Evolutionary conservation across 2,113 vertebrate genomes (phyloP).

Genomic region (Aspidoscelis tigris): DNA sequence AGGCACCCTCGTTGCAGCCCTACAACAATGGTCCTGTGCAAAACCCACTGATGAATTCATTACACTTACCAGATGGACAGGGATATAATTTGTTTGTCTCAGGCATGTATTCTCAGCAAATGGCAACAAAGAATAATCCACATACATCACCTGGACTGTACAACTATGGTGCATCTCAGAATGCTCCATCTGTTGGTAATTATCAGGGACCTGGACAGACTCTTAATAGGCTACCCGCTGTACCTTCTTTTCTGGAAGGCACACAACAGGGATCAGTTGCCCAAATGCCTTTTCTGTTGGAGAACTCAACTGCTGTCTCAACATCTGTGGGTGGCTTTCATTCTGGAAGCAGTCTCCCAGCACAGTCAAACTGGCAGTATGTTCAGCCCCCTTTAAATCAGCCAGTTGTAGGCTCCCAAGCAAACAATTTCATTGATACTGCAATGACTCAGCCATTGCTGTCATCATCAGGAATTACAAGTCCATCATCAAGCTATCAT

Average conservation of each 20-base stretch:
- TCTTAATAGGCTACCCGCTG: constrained; percentile 75
- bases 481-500: constrained; percentile 68
- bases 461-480: constrained; percentile 64
- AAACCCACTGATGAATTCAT: constrained; percentile 79
- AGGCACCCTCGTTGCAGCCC: too few species aligned
- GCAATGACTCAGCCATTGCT: constrained; percentile 50
- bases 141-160: constrained; percentile 78
- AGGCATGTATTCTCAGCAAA: constrained; percentile 75
- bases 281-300: constrained; percentile 67
- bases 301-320: constrained; percentile 75
- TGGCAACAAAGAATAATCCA: constrained; percentile 78
- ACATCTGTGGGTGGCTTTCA: constrained; percentile 78
- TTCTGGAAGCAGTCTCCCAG: constrained; percentile 69
- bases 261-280: constrained; percentile 65
- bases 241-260: constrained; percentile 64
- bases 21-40: constrained; percentile 94
- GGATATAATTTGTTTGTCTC: constrained; percentile 77
- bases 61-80: constrained; percentile 69
- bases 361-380: constrained; percentile 84
- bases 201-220: constrained; percentile 81
- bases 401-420: constrained; percentile 58
- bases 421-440: constrained; percentile 74
- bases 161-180: constrained; percentile 79
- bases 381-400: constrained; percentile 69
- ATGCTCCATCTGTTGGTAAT: constrained; percentile 71